Conservation (phyloP, 2,888 invertebrate genomes). For the Pristionchus japonicus region DNA sequence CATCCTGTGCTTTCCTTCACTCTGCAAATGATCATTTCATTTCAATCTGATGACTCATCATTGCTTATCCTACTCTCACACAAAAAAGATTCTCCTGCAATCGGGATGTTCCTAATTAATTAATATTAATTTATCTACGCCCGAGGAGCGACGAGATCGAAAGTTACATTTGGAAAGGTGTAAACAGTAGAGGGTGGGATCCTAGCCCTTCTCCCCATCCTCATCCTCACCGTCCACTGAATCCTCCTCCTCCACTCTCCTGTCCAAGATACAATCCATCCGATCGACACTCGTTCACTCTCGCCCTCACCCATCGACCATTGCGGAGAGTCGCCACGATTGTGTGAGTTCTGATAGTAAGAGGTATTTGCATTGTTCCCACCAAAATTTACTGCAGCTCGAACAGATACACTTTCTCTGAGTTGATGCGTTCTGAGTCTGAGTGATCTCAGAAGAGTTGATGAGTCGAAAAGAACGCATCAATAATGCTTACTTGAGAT, state of each 20-base stretch:
- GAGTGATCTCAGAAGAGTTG: background rate
- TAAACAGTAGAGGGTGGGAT: too few relatives aligned
- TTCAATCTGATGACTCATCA: too few relatives aligned
- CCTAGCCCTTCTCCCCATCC: too few relatives aligned
- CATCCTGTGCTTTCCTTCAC: conserved; percentile 41
- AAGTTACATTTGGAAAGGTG: too few relatives aligned
- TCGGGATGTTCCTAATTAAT: too few relatives aligned
- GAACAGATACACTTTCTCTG: background rate
- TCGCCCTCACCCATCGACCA: conserved; percentile 38
- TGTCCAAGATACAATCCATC: conserved; percentile 43
- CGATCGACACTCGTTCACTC: conserved; percentile 2
- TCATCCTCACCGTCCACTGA: conserved; percentile 30
- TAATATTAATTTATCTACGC: too few relatives aligned
- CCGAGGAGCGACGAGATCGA: too few relatives aligned
- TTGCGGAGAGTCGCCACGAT: conserved; percentile 43
- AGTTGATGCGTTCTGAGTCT: too few relatives aligned
- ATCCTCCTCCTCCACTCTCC: conserved; percentile 44
- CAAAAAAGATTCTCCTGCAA: background rate
- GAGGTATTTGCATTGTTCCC: too few relatives aligned
- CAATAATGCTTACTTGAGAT: conserved; percentile 25
- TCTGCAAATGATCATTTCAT: too few relatives aligned
- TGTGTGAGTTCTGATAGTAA: background rate
- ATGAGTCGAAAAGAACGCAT: background rate
- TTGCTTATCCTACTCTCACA: background rate
- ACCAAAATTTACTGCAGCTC: too few relatives aligned